These are phyloP conservation scores for Eilema depressum DNA, from an alignment of 2,888 invertebrate genomes.

Conservation along the genomic window DNA sequence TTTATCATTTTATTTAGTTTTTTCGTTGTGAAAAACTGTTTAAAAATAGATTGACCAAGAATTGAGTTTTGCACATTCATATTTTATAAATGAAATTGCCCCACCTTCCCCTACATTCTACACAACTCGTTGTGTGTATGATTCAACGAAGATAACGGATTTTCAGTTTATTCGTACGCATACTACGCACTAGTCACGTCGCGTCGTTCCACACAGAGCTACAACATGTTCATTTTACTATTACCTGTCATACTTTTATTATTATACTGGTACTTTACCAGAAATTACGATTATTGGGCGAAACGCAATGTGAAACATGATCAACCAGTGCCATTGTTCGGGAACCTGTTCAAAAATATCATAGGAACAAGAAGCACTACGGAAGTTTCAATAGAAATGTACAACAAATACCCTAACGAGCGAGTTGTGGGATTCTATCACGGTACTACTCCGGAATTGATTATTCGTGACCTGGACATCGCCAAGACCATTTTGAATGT, in stretches of 20 bases:
- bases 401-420: slow-evolving; percentile 68
- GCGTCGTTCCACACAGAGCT: neutral
- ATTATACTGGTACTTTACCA: slow-evolving; percentile 62
- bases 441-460: slow-evolving; percentile 65
- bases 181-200: neutral
- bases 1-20: neutral
- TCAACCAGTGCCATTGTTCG: slow-evolving; percentile 65
- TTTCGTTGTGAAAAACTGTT: too few species aligned
- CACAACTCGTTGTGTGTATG: neutral
- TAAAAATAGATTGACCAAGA: neutral
- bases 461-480: slow-evolving; percentile 70
- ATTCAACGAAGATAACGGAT: neutral
- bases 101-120: neutral
- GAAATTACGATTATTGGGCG: slow-evolving; percentile 67
- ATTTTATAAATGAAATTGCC: neutral
- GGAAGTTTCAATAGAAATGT: slow-evolving; percentile 59
- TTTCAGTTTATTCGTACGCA: neutral
- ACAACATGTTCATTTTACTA: slow-evolving; percentile 50
- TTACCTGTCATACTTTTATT: slow-evolving; percentile 43
- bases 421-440: slow-evolving; percentile 72
- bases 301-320: slow-evolving; percentile 70
- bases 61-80: neutral
- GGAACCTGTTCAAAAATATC: slow-evolving; percentile 62
- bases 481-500: slow-evolving; percentile 61
- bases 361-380: slow-evolving; percentile 59